Evolutionary conservation across 2,888 invertebrate genomes (phyloP), one percentile per base, ranked within the genome.

Genomic region (Azorinus chamasolen): DNA sequence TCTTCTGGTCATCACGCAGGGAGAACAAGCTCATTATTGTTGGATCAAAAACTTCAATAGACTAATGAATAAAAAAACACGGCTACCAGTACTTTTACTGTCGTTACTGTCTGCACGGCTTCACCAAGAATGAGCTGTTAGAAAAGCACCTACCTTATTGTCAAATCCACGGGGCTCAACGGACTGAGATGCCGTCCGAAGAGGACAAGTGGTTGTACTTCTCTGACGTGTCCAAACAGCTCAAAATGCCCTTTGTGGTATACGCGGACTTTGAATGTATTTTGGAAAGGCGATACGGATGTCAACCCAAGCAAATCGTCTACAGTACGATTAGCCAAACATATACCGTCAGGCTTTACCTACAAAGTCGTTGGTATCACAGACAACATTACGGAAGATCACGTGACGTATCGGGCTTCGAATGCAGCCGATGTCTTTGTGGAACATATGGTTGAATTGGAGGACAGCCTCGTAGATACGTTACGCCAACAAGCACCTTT

Each of bases 91-190:
- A 14, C 37, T 57, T 50, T 66, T 58, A 45, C 45, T 45, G 18
- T 50, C 57, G 51, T 25, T 25, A 27, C 16, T 66, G 66, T 54
- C 22, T 66, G 22, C 57, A 46, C 20, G 46, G 24, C 14, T 57
- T 45, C 39, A 50, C 22, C 2, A 32, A 18, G 3, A 24, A 48
- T 22, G 20, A 22, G 5, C 27, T 22, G n/a, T 24, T 57, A 12
- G n/a, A 66, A 16, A 66, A 66, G 37, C 66, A 66, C 24, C 20
- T 22, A 16, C 16, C 12, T 50, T 66, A 46, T 20, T 66, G 66
- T 37, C 37, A 48, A 16, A 48, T 10, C 12, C 39, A 39, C 14
- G 54, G 39, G 6, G 45, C 39, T 3, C 57, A 66, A 32, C 25
- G 24, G 24, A 48, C 41, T 3, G 58, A 58, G 27, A 57, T 58